phyloP scores from a whole-genome alignment of 2,888 invertebrate species.

The Nezara viridula region DNA sequence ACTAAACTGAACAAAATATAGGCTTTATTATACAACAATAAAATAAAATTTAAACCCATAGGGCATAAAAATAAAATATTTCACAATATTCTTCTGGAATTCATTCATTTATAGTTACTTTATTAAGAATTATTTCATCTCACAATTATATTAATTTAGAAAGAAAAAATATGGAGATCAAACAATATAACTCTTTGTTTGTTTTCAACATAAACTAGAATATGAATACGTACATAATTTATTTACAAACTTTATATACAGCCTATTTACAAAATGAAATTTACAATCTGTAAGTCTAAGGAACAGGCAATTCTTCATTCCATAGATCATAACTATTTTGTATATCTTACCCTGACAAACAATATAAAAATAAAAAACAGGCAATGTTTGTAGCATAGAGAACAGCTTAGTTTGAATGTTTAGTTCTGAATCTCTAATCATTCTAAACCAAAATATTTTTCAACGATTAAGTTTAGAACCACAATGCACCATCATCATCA shows the following conservation, averaged over 20 bases:
- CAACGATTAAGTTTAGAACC: conserved; percentile 70
- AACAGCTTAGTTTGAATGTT: background rate
- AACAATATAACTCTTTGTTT: background rate
- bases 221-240: conserved; percentile 3
- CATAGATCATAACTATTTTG: background rate
- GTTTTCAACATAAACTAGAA: background rate
- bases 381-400: background rate
- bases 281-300: background rate
- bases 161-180: background rate
- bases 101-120: background rate
- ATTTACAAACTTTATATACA: conserved; percentile 35
- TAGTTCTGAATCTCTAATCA: background rate
- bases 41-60: conserved; percentile 32
- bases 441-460: background rate
- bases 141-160: background rate
- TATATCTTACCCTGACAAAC: background rate
- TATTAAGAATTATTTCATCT: conserved; percentile 9
- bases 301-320: background rate
- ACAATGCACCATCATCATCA: conserved; percentile 73
- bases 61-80: conserved; percentile 37
- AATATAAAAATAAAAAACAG: conserved; percentile 14
- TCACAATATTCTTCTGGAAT: background rate
- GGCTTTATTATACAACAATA: conserved; percentile 21
- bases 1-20: conserved; percentile 17
- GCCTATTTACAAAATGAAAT: background rate